Base-by-base conservation (phyloP, 2,888 invertebrate genomes). In the Pegoplata infirma region DNA sequence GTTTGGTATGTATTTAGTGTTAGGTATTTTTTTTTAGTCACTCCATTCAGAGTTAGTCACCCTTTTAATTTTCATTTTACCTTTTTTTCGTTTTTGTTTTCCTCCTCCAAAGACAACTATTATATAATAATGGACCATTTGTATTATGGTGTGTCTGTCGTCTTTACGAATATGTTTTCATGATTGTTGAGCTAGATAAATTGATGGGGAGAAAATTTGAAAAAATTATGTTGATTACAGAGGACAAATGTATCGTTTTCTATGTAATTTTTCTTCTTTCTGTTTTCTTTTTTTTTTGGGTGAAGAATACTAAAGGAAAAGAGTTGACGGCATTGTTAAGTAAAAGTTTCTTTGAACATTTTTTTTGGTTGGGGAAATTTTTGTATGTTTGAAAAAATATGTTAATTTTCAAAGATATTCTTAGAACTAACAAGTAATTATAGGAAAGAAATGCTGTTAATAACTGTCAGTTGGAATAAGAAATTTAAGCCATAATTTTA, bases 231-330 rank as follows among this genome's bases (percentile, higher is more conserved):
- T 49, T 74, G 74, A 78, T 78, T 74, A 74, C 55, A 78, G 69
- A 71, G 66, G 74, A 69, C 74, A 82, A 84, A 84, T 84, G 83
- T 86, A 84, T 85, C 83, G 82, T 83, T 84, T 86, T 86, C 84
- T 84, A 75, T 80, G 83, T 85, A 85, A 85, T 84, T 71, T 78
- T 71, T 78, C 58, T 68, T 71, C 32, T 56, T 17, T 28, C 14
- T 32, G 23, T 46, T 1, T 76, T 59, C 44, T 46, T 16, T 32
- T 32, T 53, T 51, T 58, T 44, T 66, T 66, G 55, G 21, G 25
- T 66, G 58, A 47, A n/a, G 44, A 40, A 36, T n/a, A n/a, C n/a
- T n/a, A n/a, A 63, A 8, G 17, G 64, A 56, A 49, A 49, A 51
- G 46, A 69, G 56, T 47, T 67, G 58, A 51, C 8, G 58, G 47